phyloP scores from a whole-genome alignment of 2,113 vertebrate genomes.

The Mastomys natalensis region DNA sequence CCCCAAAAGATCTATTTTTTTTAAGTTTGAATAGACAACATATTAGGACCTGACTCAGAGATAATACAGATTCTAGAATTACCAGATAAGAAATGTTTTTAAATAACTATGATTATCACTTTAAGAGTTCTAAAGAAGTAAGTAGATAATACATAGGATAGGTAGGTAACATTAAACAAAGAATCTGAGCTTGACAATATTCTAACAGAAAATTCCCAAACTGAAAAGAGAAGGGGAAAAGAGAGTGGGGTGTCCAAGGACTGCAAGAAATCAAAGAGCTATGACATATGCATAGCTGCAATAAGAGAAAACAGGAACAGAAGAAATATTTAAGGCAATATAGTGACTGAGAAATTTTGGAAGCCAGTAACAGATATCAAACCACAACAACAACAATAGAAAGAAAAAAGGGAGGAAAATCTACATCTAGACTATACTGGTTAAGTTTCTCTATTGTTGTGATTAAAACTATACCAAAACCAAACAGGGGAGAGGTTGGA shows the following conservation, averaged over 20 bases:
- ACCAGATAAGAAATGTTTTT: neutral
- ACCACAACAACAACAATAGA: too few relatives aligned
- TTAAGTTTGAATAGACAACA: neutral
- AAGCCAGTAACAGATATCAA: neutral
- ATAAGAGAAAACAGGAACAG: neutral
- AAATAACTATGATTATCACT: neutral
- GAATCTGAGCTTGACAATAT: neutral
- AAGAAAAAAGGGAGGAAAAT: neutral
- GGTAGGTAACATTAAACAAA: neutral
- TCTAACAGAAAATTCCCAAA: neutral
- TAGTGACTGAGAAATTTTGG: neutral
- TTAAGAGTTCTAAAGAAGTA: neutral
- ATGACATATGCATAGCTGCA: neutral
- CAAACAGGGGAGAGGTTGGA: neutral
- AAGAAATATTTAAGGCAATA: neutral
- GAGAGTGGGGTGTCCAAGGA: neutral
- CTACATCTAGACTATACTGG: neutral
- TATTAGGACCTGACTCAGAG: neutral
- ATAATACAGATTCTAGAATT: neutral
- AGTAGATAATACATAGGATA: neutral
- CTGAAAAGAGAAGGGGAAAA: neutral
- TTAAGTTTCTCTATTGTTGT: neutral
- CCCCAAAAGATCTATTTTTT: neutral
- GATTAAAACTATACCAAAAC: neutral
- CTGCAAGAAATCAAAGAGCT: neutral